These are phyloP conservation scores for Dasyprocta punctata DNA, from an alignment of 2,113 vertebrate genomes.

Conservation along the genomic window DNA sequence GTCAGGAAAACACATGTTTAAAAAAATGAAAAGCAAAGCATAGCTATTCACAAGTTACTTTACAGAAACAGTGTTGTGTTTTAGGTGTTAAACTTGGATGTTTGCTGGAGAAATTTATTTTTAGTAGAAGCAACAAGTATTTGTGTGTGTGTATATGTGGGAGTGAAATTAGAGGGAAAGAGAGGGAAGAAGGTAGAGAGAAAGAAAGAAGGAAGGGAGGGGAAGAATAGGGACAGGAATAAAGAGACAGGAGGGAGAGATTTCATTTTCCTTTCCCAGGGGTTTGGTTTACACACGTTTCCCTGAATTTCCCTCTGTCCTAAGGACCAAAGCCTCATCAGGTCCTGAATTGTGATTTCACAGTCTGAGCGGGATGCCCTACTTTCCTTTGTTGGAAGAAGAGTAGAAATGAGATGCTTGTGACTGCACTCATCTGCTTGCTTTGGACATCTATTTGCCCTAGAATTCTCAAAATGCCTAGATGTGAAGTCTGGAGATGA, in stretches of 20 bases:
- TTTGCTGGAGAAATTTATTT: conserved; percentile 44
- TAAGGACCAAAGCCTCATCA: neutral
- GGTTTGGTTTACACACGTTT: neutral
- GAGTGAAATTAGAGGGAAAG: neutral
- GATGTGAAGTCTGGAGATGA: neutral
- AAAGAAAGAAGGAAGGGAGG: fast-evolving
- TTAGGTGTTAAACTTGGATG: conserved; percentile 52
- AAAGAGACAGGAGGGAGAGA: too few relatives aligned
- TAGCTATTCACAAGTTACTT: conserved; percentile 25
- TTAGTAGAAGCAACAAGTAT: neutral
- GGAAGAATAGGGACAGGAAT: too few relatives aligned
- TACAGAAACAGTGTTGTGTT: conserved; percentile 23
- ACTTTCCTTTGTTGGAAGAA: neutral
- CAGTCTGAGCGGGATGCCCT: neutral
- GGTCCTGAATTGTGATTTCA: neutral
- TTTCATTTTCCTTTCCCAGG: neutral
- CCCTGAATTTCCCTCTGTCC: neutral
- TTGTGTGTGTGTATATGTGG: neutral
- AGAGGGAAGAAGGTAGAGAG: neutral
- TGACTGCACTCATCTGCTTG: neutral
- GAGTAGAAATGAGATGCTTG: neutral
- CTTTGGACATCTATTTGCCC: neutral
- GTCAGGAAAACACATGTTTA: conserved; percentile 54
- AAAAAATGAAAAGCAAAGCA: conserved; percentile 60
- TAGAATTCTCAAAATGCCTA: neutral